These are phyloP conservation scores for Megaceryle alcyon DNA, from an alignment of 2,797 vertebrate genomes.

Conservation along the genomic window DNA sequence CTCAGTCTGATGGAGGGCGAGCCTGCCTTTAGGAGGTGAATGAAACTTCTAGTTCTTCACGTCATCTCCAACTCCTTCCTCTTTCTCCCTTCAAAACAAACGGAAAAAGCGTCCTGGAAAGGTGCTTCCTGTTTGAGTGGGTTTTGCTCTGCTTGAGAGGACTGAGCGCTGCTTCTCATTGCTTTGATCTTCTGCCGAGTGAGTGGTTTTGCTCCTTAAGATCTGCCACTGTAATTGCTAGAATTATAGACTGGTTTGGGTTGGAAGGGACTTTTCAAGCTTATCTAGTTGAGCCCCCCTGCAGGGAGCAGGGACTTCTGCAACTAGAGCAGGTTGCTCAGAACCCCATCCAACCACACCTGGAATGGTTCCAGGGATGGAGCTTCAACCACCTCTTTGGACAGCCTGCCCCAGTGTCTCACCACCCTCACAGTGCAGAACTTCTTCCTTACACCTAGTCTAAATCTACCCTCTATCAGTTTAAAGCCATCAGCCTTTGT, in stretches of 20 bases:
- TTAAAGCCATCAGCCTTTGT: neutral
- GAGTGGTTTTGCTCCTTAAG: neutral
- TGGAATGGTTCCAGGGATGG: too few relatives aligned
- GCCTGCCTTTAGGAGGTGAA: accelerated
- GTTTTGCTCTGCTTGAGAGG: neutral
- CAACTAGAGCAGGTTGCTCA: neutral
- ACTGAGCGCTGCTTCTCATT: neutral
- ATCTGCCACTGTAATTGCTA: neutral
- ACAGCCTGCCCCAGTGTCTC: neutral
- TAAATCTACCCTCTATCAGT: neutral
- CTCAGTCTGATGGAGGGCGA: neutral
- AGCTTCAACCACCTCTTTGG: neutral
- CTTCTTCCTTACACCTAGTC: too few relatives aligned
- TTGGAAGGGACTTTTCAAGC: neutral
- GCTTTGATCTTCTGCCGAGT: neutral
- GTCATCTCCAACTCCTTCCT: accelerated
- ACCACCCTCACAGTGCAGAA: neutral
- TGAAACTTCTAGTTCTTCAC: accelerated
- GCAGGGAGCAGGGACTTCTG: too few relatives aligned
- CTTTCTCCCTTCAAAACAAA: neutral
- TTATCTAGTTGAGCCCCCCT: neutral
- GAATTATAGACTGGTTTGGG: neutral
- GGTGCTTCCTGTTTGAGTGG: neutral
- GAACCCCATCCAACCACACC: neutral
- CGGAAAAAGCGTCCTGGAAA: neutral